Evolutionary conservation across 2,113 vertebrate genomes (phyloP), one percentile per base, ranked within the genome.

Genomic region (Eleginops maclovinus): DNA sequence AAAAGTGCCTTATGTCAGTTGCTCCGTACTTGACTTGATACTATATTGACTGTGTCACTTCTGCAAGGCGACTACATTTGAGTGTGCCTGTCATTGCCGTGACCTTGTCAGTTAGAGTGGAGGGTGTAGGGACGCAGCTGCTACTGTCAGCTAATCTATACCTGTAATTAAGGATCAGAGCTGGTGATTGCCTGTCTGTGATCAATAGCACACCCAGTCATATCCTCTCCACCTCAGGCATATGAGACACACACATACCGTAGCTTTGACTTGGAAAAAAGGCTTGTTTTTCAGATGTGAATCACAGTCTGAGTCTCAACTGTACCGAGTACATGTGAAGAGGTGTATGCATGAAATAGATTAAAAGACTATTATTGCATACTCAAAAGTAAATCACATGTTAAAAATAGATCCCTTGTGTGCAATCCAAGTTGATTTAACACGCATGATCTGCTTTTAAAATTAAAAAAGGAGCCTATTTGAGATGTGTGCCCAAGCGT

Each of bases 111-210:
- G 1, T 66, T 19, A 13, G 22, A 70, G 24, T 9, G 40, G 62
- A 59, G 36, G 62, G 5, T 60, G 43, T 54, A 77, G 36, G 49
- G 61, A 64, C 13, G 9, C 67, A 79, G 72, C 76, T 74, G 70
- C 80, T 61, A 1, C 46, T 41, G 74, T 15, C 59, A 43, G 69
- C 51, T 19, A 68, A 87, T 89, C 83, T 15, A 85, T 90, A 82
- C 16, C 43, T 77, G 81, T 80, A 83, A 90, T 90, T 82, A 83
- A 73, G 78, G 74, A 80, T 80, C 66, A 81, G 74, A 64, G 15
- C 73, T 21, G 67, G 70, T 72, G 79, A 88, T 88, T 82, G 87
- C 80, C 84, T 72, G 74, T 63, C 56, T 72, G 64, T 76, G 75
- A 86, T 86, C 89, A 75, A 89, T 84, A 87, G 60, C 60, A 79